Percentiles rank a stretch among this genome's conserved stretches.
Evolutionary conservation across 2,113 vertebrate genomes (phyloP).

Genomic region (Mungos mungo): DNA sequence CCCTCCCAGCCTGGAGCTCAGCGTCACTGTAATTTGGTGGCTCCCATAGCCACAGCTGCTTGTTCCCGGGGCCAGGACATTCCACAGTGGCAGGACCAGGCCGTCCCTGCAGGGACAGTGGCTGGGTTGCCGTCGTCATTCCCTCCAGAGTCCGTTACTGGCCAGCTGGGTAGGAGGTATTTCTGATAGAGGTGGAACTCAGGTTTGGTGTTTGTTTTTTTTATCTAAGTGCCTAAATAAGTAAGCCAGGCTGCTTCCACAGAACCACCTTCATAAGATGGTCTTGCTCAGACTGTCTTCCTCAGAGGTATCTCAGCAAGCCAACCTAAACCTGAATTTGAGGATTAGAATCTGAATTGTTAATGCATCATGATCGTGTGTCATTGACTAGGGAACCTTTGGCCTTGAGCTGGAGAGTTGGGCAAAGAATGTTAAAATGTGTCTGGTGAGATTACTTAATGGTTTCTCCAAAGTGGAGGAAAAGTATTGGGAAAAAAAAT

Average conservation of each 20-base stretch:
- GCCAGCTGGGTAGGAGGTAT: background rate
- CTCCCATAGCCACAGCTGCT: background rate
- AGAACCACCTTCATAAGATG: background rate
- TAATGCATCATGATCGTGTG: background rate
- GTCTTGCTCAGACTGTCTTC: background rate
- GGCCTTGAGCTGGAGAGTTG: background rate
- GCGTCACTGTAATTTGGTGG: background rate
- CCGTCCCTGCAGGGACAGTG: background rate
- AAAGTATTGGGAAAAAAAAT: background rate
- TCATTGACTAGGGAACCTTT: background rate
- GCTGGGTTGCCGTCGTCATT: background rate
- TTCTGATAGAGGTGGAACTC: background rate
- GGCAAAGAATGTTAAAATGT: background rate
- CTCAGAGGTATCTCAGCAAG: background rate
- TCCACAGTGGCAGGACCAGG: background rate
- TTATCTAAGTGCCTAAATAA: constrained; percentile 72
- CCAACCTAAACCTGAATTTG: background rate
- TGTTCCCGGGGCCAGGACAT: background rate
- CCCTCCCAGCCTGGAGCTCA: background rate
- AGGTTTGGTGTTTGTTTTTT: background rate
- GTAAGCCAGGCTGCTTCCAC: background rate
- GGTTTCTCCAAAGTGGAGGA: background rate
- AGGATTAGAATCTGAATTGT: background rate
- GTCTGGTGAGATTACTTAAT: background rate
- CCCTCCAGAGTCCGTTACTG: background rate